Conservation (phyloP, 1,140 invertebrate species). For the Plutomurus gul region DNA sequence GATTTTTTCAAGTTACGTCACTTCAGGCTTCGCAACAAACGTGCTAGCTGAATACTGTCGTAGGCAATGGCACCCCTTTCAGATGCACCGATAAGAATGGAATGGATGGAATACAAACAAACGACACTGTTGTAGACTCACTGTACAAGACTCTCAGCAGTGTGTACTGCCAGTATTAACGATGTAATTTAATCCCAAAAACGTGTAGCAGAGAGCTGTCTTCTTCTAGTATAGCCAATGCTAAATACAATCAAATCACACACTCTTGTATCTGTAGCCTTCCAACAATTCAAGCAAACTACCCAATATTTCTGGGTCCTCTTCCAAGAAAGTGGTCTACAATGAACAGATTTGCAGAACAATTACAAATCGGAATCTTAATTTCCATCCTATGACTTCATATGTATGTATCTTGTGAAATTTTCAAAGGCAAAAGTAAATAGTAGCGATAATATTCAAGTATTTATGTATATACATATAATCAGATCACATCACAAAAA, state of each 20-base stretch:
- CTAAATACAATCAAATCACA: not conserved
- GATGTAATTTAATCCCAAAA: not conserved
- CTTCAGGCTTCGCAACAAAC: conserved; percentile 51
- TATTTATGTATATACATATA: not conserved
- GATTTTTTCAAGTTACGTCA: conserved; percentile 53
- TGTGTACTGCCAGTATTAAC: no score
- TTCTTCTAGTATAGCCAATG: no score
- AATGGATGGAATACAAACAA: conserved; percentile 13
- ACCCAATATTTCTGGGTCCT: conserved; percentile 50
- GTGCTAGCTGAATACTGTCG: conserved; percentile 41
- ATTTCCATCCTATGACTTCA: conserved; percentile 41
- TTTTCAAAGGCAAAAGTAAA: no score
- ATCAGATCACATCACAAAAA: not conserved
- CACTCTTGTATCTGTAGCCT: not conserved
- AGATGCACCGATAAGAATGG: conserved; percentile 29
- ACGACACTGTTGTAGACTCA: not conserved
- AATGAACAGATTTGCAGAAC: not conserved
- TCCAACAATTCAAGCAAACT: not conserved
- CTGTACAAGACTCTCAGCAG: no score
- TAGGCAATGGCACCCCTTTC: conserved; percentile 25
- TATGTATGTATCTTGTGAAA: no score
- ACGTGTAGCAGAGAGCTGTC: no score
- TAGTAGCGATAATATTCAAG: no score
- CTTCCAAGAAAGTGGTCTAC: conserved; percentile 43
- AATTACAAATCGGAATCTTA: not conserved